Conservation (phyloP, 1,140 invertebrate genomes). For the Bombus affinis region DNA sequence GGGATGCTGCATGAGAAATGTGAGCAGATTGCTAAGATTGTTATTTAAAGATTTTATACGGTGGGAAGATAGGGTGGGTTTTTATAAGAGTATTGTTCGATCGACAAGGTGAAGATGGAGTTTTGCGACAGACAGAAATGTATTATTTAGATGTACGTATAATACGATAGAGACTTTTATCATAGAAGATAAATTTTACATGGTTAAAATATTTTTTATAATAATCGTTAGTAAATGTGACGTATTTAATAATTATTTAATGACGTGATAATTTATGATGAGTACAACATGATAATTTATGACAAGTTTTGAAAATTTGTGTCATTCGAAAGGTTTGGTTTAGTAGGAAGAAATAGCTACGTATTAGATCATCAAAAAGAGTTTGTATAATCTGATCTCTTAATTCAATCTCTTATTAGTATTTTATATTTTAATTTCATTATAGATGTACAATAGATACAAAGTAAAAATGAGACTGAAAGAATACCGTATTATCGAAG, state of each 20-base stretch:
- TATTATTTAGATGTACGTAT: not conserved
- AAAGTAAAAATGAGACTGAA: not conserved
- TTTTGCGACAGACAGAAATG: not conserved
- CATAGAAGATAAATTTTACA: not conserved
- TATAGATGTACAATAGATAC: not conserved
- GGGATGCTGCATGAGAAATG: constrained; percentile 24
- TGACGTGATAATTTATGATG: too few species aligned
- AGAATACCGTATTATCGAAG: not conserved
- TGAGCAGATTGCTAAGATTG: not conserved
- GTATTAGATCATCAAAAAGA: too few species aligned
- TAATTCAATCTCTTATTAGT: not conserved
- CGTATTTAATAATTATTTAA: not conserved
- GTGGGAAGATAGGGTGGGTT: not conserved
- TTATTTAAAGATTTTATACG: not conserved
- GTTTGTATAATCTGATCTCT: too few species aligned
- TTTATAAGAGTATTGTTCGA: not conserved
- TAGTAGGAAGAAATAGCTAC: too few species aligned
- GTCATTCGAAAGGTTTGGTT: too few species aligned
- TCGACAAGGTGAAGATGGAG: not conserved
- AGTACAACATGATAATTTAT: too few species aligned
- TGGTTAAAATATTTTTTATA: not conserved
- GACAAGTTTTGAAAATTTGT: too few species aligned
- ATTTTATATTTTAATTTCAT: not conserved
- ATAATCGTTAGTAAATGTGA: not conserved
- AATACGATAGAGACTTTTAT: not conserved